Conservation (phyloP, 2,888 invertebrate species). For the Micoletzkya japonica region DNA sequence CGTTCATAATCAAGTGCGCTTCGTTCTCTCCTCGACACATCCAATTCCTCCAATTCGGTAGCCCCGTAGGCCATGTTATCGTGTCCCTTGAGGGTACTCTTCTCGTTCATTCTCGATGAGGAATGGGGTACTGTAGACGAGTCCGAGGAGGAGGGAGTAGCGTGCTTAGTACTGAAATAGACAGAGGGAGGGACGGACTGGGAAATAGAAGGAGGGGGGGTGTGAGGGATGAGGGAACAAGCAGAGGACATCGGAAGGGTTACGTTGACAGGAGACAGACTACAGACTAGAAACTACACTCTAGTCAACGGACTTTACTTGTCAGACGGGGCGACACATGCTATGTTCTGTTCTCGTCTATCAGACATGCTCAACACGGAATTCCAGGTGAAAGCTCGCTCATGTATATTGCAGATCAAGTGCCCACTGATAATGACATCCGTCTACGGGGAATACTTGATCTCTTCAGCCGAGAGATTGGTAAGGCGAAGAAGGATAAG, state of each 20-base stretch:
- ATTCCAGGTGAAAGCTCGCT: background rate
- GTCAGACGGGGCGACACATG: no score
- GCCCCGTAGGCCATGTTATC: slow-evolving; percentile 18
- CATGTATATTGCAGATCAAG: no score
- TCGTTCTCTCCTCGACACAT: background rate
- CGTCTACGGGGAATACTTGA: no score
- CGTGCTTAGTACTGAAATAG: background rate
- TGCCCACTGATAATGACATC: no score
- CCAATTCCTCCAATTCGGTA: slow-evolving; percentile 11
- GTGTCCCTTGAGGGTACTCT: background rate
- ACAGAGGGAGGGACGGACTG: background rate
- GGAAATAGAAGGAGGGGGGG: background rate
- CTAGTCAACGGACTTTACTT: no score
- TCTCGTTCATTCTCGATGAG: background rate
- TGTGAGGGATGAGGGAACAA: background rate
- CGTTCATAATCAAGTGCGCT: background rate
- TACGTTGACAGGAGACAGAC: no score
- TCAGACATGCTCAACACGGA: background rate
- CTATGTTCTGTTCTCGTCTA: no score
- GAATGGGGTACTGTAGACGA: background rate
- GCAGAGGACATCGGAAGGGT: no score
- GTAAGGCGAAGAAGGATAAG: background rate
- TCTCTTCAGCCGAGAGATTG: background rate
- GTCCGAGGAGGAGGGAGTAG: background rate
- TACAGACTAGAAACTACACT: no score